phyloP scores from a whole-genome alignment of 2,888 invertebrate genomes.

The Drosophila neotestacea region DNA sequence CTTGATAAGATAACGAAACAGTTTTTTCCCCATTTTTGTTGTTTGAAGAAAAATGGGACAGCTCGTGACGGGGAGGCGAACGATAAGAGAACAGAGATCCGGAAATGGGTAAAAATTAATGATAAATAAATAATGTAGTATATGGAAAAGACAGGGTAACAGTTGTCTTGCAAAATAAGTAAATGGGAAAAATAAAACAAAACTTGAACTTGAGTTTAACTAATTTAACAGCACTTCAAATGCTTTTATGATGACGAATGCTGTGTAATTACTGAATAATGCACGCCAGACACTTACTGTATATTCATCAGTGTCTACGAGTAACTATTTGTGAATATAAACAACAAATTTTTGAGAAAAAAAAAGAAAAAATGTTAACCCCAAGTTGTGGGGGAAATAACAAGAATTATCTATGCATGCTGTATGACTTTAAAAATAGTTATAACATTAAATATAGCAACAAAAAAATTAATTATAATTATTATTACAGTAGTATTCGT shows the following conservation, averaged over 20 bases:
- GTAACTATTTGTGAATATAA: neutral
- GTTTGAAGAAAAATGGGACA: neutral
- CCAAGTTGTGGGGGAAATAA: neutral
- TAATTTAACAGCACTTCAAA: constrained; percentile 4
- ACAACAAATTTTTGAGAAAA: neutral
- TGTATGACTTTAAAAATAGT: neutral
- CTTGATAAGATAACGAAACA: constrained; percentile 42
- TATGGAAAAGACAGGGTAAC: neutral
- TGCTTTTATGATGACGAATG: constrained; percentile 1
- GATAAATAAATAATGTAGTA: too few species aligned
- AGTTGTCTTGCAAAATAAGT: neutral
- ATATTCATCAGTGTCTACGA: neutral
- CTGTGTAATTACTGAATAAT: constrained; percentile 19
- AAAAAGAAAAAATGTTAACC: neutral
- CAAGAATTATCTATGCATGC: constrained; percentile 3
- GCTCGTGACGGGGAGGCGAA: constrained; percentile 18
- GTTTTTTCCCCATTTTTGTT: neutral
- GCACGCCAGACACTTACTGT: neutral
- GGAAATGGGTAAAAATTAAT: neutral
- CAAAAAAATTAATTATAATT: constrained; percentile 2
- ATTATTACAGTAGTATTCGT: neutral
- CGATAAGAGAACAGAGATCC: constrained; percentile 6
- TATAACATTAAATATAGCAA: neutral
- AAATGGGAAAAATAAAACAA: neutral
- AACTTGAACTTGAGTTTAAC: constrained; percentile 4